Conservation (phyloP, 2,888 invertebrate species). For the Cosmia trapezina region DNA sequence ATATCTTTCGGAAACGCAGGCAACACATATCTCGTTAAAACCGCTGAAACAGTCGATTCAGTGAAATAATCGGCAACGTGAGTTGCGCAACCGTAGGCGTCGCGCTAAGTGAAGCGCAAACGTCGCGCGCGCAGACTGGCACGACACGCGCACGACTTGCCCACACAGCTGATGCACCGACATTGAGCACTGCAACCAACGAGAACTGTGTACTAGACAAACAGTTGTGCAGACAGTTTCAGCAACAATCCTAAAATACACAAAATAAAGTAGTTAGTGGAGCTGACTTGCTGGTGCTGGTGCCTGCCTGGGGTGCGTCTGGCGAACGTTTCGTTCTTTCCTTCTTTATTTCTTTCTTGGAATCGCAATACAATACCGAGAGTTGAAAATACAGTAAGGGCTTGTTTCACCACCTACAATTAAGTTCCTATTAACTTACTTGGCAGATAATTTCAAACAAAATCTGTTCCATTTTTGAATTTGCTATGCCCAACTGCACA, state of each 20-base stretch:
- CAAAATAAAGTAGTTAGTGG: too few relatives aligned
- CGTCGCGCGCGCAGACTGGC: background rate
- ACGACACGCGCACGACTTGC: conserved; percentile 38
- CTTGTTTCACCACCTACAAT: too few relatives aligned
- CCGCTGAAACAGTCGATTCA: background rate
- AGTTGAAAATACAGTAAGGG: too few relatives aligned
- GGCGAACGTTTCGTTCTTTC: background rate
- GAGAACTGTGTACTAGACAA: background rate
- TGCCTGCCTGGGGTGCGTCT: background rate
- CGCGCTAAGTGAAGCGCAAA: conserved; percentile 48
- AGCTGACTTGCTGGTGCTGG: background rate
- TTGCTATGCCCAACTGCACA: background rate
- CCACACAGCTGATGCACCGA: conserved; percentile 29
- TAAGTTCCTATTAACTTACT: too few relatives aligned
- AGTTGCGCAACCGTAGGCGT: conserved; percentile 33
- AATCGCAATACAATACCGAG: background rate
- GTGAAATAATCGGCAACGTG: conserved; percentile 3
- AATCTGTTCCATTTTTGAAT: too few relatives aligned
- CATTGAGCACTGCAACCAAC: background rate
- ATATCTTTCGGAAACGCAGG: too few relatives aligned
- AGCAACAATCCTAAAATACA: background rate
- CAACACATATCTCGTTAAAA: background rate
- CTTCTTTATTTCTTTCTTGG: too few relatives aligned
- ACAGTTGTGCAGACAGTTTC: background rate
- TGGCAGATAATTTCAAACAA: too few relatives aligned